Percentiles rank a stretch among this genome's conserved stretches.
Conservation (phyloP, 2,797 vertebrate species). For the Emydoidea blandingii region DNA sequence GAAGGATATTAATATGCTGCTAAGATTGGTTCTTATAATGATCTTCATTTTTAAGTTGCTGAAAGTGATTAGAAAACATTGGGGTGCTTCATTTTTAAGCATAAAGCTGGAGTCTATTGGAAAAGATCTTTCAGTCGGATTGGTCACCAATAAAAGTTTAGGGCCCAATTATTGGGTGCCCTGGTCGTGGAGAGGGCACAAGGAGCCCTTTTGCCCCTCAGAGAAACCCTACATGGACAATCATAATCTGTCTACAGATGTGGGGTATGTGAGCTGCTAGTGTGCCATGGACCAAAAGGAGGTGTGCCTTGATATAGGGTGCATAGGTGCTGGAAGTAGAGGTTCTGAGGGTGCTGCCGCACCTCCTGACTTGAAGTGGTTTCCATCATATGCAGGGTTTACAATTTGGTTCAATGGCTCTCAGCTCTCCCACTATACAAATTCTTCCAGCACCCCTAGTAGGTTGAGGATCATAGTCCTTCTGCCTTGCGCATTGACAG, state of each 20-base stretch:
- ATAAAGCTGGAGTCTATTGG: not conserved
- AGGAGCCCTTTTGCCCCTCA: not conserved
- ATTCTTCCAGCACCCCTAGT: no score
- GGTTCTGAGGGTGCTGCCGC: no score
- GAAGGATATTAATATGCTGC: conserved; percentile 50
- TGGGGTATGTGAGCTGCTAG: not conserved
- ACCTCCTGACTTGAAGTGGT: no score
- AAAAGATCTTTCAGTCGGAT: not conserved
- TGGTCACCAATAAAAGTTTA: conserved; percentile 1
- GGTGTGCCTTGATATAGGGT: not conserved
- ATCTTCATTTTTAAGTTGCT: conserved; percentile 57
- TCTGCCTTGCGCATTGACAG: not conserved
- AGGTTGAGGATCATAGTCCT: no score
- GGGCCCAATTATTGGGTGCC: not conserved
- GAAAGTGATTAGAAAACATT: conserved; percentile 55
- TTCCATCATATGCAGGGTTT: no score
- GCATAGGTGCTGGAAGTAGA: no score
- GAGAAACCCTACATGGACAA: not conserved
- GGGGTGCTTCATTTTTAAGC: not conserved
- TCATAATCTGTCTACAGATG: not conserved
- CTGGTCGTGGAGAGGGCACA: not conserved
- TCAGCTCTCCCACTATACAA: no score
- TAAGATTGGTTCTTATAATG: conserved; percentile 63
- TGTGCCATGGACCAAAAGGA: not conserved
- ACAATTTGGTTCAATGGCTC: no score